phyloP scores from a whole-genome alignment of 2,888 invertebrate species.

The Biston stratarius region DNA sequence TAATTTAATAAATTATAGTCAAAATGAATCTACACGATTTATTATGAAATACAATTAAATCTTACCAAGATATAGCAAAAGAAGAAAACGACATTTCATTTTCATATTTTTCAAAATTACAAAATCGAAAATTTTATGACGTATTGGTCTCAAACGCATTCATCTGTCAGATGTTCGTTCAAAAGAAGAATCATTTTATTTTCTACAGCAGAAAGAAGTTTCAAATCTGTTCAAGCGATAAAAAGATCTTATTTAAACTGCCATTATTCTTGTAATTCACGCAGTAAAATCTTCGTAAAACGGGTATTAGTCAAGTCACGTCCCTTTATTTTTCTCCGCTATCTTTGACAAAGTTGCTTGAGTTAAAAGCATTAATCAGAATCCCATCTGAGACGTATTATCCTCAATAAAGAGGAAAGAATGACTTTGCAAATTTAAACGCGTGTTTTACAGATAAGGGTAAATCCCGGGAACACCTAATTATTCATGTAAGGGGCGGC shows the following conservation, averaged over 20 bases:
- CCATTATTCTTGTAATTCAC: slow-evolving; percentile 58
- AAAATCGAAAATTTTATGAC: slow-evolving; percentile 54
- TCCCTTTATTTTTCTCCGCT: slow-evolving; percentile 83
- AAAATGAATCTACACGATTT: not conserved
- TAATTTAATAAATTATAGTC: not conserved
- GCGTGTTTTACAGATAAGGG: slow-evolving; percentile 82
- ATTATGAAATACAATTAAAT: slow-evolving; percentile 25
- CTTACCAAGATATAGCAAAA: slow-evolving; percentile 68
- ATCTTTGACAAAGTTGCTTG: slow-evolving; percentile 82
- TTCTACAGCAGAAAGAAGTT: slow-evolving; percentile 36
- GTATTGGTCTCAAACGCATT: slow-evolving; percentile 51
- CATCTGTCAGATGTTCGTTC: slow-evolving; percentile 64
- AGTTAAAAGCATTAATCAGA: slow-evolving; percentile 83
- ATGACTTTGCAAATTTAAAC: slow-evolving; percentile 84
- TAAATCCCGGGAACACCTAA: slow-evolving; percentile 82
- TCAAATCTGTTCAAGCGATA: slow-evolving; percentile 33
- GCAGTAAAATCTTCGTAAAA: slow-evolving; percentile 59
- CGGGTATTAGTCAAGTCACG: slow-evolving; percentile 82
- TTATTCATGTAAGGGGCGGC: slow-evolving; percentile 85
- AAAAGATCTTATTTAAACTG: slow-evolving; percentile 52
- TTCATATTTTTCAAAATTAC: slow-evolving; percentile 55
- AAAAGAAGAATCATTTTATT: slow-evolving; percentile 70
- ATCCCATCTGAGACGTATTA: slow-evolving; percentile 83
- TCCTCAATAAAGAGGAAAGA: slow-evolving; percentile 84
- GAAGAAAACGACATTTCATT: slow-evolving; percentile 63